Evolutionary conservation across 2,797 vertebrate genomes (phyloP).

Genomic region (Microctenopoma stevenorrisi): DNA sequence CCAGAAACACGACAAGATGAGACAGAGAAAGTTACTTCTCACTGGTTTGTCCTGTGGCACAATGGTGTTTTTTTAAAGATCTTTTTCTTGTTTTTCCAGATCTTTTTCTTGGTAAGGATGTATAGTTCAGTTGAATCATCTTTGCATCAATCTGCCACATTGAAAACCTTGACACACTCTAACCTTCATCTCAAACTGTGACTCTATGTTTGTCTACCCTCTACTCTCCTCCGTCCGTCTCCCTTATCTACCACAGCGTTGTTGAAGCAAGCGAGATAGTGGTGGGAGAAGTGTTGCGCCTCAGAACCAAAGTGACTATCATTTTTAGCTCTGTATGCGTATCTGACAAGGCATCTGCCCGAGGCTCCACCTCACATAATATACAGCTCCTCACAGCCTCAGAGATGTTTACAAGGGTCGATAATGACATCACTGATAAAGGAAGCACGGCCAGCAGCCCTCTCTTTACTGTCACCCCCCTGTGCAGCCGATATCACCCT

Average conservation of each 20-base stretch:
- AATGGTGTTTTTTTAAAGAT: conserved; percentile 4
- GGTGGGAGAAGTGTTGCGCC: conserved; percentile 53
- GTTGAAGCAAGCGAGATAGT: conserved; percentile 61
- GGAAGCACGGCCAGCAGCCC: conserved; percentile 21
- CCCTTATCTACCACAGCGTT: conserved; percentile 64
- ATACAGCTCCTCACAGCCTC: conserved; percentile 51
- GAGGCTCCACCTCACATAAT: conserved; percentile 58
- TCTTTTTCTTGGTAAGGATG: too few relatives aligned
- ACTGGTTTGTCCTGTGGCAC: conserved; percentile 5
- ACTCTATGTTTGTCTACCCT: conserved; percentile 32
- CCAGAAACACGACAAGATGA: conserved; percentile 25
- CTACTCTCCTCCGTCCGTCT: conserved; percentile 55
- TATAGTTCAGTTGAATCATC: neutral
- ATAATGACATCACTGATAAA: conserved; percentile 75
- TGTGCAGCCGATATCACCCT: conserved; percentile 35
- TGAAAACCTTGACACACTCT: conserved; percentile 25
- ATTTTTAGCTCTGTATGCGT: conserved; percentile 63
- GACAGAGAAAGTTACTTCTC: conserved; percentile 20
- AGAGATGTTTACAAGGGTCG: conserved; percentile 66
- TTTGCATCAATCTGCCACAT: conserved; percentile 28
- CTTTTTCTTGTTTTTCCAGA: too few relatives aligned
- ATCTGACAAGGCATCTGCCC: conserved; percentile 71
- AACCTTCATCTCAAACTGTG: conserved; percentile 37
- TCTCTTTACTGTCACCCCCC: neutral
- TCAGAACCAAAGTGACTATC: conserved; percentile 60